Evolutionary conservation across 2,113 vertebrate species (phyloP).

Genomic region (Brachyhypopomus occidentalis): DNA sequence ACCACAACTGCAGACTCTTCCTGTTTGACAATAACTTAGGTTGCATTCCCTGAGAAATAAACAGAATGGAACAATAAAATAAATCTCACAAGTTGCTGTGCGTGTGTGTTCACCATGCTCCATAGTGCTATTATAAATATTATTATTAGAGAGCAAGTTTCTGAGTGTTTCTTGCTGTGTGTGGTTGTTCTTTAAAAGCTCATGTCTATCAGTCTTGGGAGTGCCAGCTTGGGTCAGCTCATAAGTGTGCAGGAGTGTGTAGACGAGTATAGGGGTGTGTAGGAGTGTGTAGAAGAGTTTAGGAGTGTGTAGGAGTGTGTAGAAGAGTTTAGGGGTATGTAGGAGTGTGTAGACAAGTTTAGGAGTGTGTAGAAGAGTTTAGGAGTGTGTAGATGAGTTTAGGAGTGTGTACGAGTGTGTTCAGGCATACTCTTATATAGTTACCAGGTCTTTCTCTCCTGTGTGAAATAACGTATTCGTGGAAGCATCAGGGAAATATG

Average conservation of each 20-base stretch:
- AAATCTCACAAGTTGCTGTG: constrained; percentile 15
- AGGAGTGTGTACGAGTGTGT: too few relatives aligned
- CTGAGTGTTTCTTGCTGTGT: neutral
- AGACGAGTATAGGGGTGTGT: too few relatives aligned
- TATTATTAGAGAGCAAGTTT: neutral
- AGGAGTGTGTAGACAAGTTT: too few relatives aligned
- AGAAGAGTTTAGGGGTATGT: too few relatives aligned
- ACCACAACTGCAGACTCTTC: constrained; percentile 25
- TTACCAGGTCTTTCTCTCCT: neutral
- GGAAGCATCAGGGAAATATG: neutral
- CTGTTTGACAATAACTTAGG: constrained; percentile 31
- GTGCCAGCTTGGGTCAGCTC: neutral
- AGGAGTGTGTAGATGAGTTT: too few relatives aligned
- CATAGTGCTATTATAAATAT: constrained; percentile 2
- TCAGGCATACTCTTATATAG: too few relatives aligned
- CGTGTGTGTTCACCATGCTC: neutral
- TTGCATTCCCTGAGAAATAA: constrained; percentile 34
- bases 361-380: too few relatives aligned
- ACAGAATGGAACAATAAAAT: constrained; percentile 14
- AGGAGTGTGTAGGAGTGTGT: too few relatives aligned
- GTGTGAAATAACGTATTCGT: neutral
- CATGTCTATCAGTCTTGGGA: neutral
- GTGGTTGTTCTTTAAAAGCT: neutral
- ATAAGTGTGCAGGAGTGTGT: too few relatives aligned
- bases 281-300: too few relatives aligned